These are phyloP conservation scores for Megalonaias nervosa DNA, from an alignment of 1,140 invertebrate species.

Conservation along the genomic window DNA sequence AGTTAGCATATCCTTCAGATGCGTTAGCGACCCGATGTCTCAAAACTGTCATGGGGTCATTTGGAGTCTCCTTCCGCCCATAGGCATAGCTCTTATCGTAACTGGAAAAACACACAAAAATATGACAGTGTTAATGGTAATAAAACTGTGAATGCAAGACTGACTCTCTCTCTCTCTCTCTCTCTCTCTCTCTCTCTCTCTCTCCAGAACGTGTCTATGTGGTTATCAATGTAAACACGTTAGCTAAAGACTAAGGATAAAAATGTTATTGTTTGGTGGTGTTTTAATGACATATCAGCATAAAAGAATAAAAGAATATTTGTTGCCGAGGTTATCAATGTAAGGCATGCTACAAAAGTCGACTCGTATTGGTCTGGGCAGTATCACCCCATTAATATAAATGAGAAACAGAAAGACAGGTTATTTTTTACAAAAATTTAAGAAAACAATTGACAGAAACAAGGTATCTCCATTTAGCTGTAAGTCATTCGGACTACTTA, in stretches of 20 bases:
- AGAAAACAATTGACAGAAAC: not conserved
- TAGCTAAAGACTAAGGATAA: no score
- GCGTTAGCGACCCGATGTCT: slow-evolving; percentile 14
- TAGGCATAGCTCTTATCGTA: slow-evolving; percentile 22
- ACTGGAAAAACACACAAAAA: slow-evolving; percentile 9
- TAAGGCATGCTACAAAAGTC: not conserved
- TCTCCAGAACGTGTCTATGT: not conserved
- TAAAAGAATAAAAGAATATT: no score
- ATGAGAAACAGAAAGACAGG: not conserved
- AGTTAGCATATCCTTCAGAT: slow-evolving; percentile 43
- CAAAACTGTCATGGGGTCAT: slow-evolving; percentile 27
- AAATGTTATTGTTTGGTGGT: no score
- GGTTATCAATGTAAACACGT: not conserved
- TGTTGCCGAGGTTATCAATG: no score
- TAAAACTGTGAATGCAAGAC: not conserved
- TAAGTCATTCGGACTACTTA: not conserved
- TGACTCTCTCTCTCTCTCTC: not conserved
- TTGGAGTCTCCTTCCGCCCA: slow-evolving; percentile 22
- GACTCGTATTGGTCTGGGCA: not conserved
- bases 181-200: not conserved
- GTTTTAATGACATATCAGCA: no score
- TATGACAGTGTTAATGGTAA: not conserved
- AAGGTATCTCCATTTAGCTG: not conserved
- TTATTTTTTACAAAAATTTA: not conserved
- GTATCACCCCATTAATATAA: not conserved